Evolutionary conservation across 2,888 invertebrate genomes (phyloP).

Genomic region (Agrochola lychnidis): DNA sequence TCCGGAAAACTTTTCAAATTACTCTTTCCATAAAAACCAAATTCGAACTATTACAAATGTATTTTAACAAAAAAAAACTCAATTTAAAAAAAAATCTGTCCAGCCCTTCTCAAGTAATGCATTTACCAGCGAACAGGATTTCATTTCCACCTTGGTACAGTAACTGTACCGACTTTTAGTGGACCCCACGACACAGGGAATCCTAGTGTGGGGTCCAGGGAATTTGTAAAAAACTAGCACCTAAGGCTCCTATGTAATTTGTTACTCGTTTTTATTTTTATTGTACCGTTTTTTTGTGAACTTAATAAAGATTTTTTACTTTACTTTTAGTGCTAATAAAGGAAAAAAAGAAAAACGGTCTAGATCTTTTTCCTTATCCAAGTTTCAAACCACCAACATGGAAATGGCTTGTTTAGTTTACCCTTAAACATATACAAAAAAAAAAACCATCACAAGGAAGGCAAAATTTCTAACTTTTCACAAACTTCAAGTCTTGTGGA

Average conservation of each 20-base stretch:
- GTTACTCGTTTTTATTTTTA: too few species aligned
- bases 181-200: too few species aligned
- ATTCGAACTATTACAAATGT: not conserved
- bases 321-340: too few species aligned
- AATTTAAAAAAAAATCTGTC: too few species aligned
- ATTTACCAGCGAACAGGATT: not conserved
- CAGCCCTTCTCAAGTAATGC: too few species aligned
- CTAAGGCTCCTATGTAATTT: too few species aligned
- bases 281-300: too few species aligned
- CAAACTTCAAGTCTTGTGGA: not conserved
- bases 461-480: not conserved
- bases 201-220: too few species aligned
- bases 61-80: not conserved
- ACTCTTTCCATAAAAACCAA: not conserved
- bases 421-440: not conserved
- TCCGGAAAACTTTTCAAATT: too few species aligned
- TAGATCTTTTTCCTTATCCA: not conserved
- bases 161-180: not conserved
- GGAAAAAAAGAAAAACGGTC: too few species aligned
- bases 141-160: not conserved
- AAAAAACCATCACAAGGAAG: not conserved
- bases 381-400: not conserved
- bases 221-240: too few species aligned
- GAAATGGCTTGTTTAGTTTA: not conserved
- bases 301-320: too few species aligned